A percentile compares a stretch with the other conserved stretches of the same genome.
phyloP scores from a whole-genome alignment of 1,140 invertebrate genomes.

The Neodiprion fabricii region DNA sequence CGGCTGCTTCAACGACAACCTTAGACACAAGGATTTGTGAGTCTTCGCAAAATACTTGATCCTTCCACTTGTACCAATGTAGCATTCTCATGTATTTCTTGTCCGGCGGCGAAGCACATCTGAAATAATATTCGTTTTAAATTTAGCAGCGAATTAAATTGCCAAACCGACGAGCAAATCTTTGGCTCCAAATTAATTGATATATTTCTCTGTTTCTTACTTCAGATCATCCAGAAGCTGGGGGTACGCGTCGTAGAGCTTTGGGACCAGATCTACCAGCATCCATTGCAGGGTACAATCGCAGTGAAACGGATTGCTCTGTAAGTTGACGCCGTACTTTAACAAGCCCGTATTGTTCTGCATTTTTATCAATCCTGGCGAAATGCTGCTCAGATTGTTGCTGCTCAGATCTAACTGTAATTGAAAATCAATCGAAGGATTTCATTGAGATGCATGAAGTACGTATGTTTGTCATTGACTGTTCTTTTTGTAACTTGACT shows the following conservation, averaged over 20 bases:
- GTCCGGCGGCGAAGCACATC: constrained; percentile 40
- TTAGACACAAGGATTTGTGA: constrained; percentile 24
- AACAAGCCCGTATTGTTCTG: constrained; percentile 19
- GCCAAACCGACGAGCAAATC: constrained; percentile 2
- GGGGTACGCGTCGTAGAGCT: constrained; percentile 37
- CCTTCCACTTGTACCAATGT: constrained; percentile 50
- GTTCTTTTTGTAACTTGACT: constrained; percentile 28
- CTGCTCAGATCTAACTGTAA: constrained; percentile 49
- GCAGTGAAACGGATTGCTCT: constrained; percentile 54
- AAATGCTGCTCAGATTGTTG: constrained; percentile 43
- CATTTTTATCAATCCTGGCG: constrained; percentile 31
- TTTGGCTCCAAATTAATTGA: constrained; percentile 15
- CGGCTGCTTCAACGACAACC: constrained; percentile 26
- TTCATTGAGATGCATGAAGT: constrained; percentile 17
- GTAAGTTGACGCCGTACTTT: constrained; percentile 44
- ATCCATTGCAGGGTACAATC: constrained; percentile 53
- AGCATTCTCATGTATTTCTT: constrained; percentile 41
- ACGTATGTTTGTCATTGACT: constrained; percentile 19
- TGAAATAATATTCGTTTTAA: constrained; percentile 24
- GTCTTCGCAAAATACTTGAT: constrained; percentile 42
- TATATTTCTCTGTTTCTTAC: constrained; percentile 33
- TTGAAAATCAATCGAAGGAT: constrained; percentile 11
- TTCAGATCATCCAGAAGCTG: constrained; percentile 44
- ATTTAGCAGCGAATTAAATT: constrained; percentile 3
- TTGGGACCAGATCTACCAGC: constrained; percentile 42